Evolutionary conservation across 2,888 invertebrate species (phyloP).

Genomic region (Punctoribates punctum): DNA sequence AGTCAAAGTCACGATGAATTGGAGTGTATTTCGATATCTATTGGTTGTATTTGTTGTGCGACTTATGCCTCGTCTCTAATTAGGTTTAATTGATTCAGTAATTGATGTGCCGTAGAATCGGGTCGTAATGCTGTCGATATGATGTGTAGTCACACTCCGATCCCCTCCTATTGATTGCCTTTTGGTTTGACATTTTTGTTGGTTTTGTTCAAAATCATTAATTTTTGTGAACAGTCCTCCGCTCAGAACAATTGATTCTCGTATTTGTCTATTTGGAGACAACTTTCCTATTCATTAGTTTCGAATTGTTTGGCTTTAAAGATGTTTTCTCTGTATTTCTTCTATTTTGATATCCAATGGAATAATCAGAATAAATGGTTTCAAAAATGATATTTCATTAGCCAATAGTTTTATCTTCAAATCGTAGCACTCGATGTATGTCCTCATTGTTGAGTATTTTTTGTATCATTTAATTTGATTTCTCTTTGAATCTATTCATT

Average conservation of each 20-base stretch:
- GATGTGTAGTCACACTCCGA: slow-evolving; percentile 23
- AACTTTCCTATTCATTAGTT: neutral
- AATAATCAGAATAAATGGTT: too few relatives aligned
- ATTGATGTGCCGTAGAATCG: neutral
- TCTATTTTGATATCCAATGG: too few relatives aligned
- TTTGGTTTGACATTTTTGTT: neutral
- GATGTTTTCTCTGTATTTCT: too few relatives aligned
- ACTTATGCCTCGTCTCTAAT: neutral
- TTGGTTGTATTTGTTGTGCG: too few relatives aligned
- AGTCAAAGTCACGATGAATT: slow-evolving; percentile 36
- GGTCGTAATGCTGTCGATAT: neutral
- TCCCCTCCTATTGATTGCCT: neutral
- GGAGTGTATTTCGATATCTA: neutral
- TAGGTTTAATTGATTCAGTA: slow-evolving; percentile 32
- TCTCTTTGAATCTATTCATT: neutral
- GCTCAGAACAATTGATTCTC: neutral
- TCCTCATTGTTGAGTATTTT: too few relatives aligned
- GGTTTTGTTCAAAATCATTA: neutral
- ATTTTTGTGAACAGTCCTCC: neutral
- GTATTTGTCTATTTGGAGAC: neutral
- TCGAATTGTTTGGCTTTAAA: too few relatives aligned
- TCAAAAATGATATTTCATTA: too few relatives aligned
- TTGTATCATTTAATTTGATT: neutral
- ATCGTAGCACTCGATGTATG: too few relatives aligned
- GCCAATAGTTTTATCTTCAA: too few relatives aligned